These are phyloP conservation scores for Tursiops truncatus DNA, from an alignment of 2,113 vertebrate genomes.

Conservation along the genomic window DNA sequence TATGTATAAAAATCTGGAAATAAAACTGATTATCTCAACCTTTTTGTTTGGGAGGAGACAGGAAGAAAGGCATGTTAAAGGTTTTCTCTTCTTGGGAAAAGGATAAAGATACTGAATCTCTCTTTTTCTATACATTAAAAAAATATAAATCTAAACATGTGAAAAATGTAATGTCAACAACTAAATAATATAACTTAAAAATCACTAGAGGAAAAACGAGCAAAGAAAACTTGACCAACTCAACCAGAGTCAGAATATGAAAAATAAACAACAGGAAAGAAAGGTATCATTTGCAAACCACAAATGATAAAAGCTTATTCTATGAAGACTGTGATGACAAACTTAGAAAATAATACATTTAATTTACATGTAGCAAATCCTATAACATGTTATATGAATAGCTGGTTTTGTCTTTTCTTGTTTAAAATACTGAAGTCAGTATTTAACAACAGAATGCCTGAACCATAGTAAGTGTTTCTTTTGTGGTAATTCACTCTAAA, in stretches of 20 bases:
- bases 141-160: background rate
- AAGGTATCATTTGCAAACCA: background rate
- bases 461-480: conserved; percentile 1
- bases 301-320: background rate
- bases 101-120: background rate
- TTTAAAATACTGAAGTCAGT: background rate
- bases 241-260: background rate
- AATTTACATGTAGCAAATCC: background rate
- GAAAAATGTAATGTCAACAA: conserved; percentile 25
- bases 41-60: background rate
- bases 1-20: background rate
- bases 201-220: background rate
- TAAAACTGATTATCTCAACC: background rate
- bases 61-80: background rate
- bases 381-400: background rate
- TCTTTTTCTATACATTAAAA: background rate
- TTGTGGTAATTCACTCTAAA: background rate
- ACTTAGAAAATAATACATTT: conserved; percentile 12
- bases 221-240: background rate
- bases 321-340: background rate
- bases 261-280: conserved; percentile 10
- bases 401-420: background rate
- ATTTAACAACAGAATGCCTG: background rate
- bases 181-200: background rate
- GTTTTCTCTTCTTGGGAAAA: background rate